phyloP scores from a whole-genome alignment of 2,113 vertebrate species.

The Gopherus flavomarginatus region DNA sequence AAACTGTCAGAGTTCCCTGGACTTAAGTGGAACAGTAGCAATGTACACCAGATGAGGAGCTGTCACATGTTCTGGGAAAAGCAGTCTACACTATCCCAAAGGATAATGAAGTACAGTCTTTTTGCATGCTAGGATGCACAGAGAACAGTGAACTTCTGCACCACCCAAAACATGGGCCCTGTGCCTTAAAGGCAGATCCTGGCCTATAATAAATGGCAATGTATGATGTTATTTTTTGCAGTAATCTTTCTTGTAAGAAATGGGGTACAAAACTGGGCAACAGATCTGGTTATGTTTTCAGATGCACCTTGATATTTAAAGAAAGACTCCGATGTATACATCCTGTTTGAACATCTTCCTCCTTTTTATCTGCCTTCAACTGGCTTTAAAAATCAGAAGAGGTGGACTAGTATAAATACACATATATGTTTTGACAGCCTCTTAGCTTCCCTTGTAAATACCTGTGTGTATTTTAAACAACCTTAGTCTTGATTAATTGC shows the following conservation, averaged over 20 bases:
- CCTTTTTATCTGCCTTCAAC: not conserved
- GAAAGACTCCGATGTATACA: rapidly evolving
- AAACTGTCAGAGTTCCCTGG: not conserved
- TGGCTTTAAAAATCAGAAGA: not conserved
- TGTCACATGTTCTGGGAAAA: not conserved
- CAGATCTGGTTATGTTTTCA: not conserved
- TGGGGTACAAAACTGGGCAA: rapidly evolving
- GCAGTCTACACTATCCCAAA: not conserved
- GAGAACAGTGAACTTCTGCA: not conserved
- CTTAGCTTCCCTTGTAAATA: not conserved
- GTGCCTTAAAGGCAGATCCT: not conserved
- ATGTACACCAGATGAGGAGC: not conserved
- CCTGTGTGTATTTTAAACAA: not conserved
- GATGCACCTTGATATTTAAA: not conserved
- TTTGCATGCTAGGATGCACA: not conserved
- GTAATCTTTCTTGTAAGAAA: not conserved
- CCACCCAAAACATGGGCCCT: not conserved
- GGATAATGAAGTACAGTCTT: not conserved
- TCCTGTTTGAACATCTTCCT: not conserved
- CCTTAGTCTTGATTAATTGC: not conserved
- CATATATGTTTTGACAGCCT: rapidly evolving
- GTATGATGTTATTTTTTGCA: not conserved
- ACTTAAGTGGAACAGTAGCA: not conserved
- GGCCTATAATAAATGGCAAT: not conserved
- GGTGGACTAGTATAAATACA: not conserved